Evolutionary conservation across 2,888 invertebrate genomes (phyloP), one percentile per base, ranked within the genome.

Genomic region (Lycaena phlaeas): DNA sequence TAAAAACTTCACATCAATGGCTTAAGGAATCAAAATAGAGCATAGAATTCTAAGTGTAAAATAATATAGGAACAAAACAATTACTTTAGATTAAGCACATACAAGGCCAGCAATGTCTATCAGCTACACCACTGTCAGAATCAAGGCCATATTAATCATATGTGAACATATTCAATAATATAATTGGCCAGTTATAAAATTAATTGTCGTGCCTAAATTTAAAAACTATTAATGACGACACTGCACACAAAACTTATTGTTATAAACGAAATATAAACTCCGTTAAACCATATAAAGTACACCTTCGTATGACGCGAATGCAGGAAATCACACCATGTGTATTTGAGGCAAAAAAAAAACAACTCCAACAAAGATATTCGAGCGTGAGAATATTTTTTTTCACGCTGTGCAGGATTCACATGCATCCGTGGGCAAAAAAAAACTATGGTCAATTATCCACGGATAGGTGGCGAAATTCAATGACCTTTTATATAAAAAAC

Each of bases 321-420:
- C 68, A 68, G 70, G 72, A 77, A 72, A 59, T 65, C 43, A 42
- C 49, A 50, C 59, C 68, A 72, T 73, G 67, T 68, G 66, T 57
- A 46, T 45, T 48, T 37, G 49, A 51, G 48, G 3, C 47, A 54
- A 50, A 57, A 56, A 53, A 60, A 64, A 67, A 59, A 59, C 58
- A 57, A 61, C 56, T 50, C 53, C 57, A 49, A 55, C 56, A 59
- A 57, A 57, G 61, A 59, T 61, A 55, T 57, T 50, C 46, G 52
- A 71, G 59, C 73, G 75, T 75, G 76, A 70, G 77, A 78, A 72
- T 52, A 49, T 60, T 70, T 78, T 74, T 72, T 68, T 56, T 48
- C 44, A 42, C 46, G 34, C 41, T 51, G 50, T 54, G 49, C 57
- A 63, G 60, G 58, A 66, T 65, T 63, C 65, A 68, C 64, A 64